Percentiles rank a stretch among this genome's conserved stretches.
These are phyloP conservation scores for Fukomys damarensis DNA, from an alignment of 2,113 vertebrate species.

Conservation along the genomic window DNA sequence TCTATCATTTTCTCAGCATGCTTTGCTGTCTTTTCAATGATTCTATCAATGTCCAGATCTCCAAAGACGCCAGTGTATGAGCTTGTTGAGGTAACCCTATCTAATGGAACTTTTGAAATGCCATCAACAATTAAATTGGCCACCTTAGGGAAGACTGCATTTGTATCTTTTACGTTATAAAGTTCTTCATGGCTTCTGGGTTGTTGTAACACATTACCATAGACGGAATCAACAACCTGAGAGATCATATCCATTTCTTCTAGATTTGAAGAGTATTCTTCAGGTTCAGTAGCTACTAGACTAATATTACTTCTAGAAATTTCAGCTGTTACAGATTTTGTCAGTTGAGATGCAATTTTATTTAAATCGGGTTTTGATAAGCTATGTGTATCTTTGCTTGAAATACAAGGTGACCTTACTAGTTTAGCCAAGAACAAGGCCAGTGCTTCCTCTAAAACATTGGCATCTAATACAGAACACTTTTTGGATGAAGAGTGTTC, in stretches of 20 bases:
- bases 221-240: slow-evolving; percentile 76
- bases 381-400: background rate
- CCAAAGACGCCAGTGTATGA: background rate
- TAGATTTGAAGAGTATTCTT: slow-evolving; percentile 40
- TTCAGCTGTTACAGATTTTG: slow-evolving; percentile 73
- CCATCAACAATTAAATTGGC: slow-evolving; percentile 77
- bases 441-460: slow-evolving; percentile 77
- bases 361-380: slow-evolving; percentile 68
- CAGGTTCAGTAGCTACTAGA: slow-evolving; percentile 58
- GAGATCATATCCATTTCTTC: slow-evolving; percentile 69
- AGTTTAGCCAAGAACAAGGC: slow-evolving; percentile 80
- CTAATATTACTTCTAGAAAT: slow-evolving; percentile 76
- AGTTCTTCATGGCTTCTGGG: slow-evolving; percentile 58
- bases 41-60: slow-evolving; percentile 71
- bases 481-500: background rate
- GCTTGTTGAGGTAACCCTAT: background rate
- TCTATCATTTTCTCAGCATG: background rate
- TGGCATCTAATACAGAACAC: slow-evolving; percentile 19
- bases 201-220: slow-evolving; percentile 68
- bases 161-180: slow-evolving; percentile 55
- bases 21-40: slow-evolving; percentile 71
- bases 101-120: slow-evolving; percentile 38
- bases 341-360: slow-evolving; percentile 76
- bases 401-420: background rate
- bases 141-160: slow-evolving; percentile 69